Percentiles rank a stretch among this genome's conserved stretches.
Conservation (phyloP, 2,888 invertebrate genomes). For the Drosophila sordidula region DNA sequence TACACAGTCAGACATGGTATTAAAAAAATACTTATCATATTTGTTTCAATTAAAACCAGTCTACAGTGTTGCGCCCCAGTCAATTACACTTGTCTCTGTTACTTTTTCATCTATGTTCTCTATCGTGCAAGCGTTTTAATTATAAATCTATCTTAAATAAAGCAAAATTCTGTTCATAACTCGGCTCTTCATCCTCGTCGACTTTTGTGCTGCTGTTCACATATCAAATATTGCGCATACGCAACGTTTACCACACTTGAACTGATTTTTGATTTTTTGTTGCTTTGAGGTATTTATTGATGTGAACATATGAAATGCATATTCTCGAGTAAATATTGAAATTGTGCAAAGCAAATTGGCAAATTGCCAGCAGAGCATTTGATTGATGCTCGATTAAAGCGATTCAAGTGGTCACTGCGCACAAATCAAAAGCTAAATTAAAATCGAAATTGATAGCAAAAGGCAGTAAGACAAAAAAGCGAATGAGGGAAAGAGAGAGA, state of each 20-base stretch:
- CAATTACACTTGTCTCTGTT: background rate
- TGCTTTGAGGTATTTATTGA: constrained; percentile 49
- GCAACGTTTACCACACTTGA: constrained; percentile 32
- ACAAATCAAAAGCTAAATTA: constrained; percentile 37
- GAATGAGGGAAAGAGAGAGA: no score
- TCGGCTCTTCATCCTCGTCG: background rate
- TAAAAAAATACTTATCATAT: no score
- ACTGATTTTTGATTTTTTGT: constrained; percentile 22
- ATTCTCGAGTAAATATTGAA: constrained; percentile 51
- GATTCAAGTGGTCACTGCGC: constrained; percentile 33
- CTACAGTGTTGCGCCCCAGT: background rate
- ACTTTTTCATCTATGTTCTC: background rate
- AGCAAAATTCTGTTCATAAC: background rate
- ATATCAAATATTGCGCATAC: constrained; percentile 53
- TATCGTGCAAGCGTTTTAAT: constrained; percentile 9
- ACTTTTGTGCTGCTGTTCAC: constrained; percentile 31
- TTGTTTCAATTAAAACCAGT: background rate
- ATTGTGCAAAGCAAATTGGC: constrained; percentile 46
- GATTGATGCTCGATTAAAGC: constrained; percentile 66
- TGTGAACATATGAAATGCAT: constrained; percentile 27
- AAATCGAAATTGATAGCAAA: constrained; percentile 14
- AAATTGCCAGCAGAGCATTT: constrained; percentile 42
- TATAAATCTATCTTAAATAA: constrained; percentile 18
- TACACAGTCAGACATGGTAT: no score
- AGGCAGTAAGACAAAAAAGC: background rate